phyloP scores from a whole-genome alignment of 1,140 invertebrate species.

The Alviniconcha marisindica region DNA sequence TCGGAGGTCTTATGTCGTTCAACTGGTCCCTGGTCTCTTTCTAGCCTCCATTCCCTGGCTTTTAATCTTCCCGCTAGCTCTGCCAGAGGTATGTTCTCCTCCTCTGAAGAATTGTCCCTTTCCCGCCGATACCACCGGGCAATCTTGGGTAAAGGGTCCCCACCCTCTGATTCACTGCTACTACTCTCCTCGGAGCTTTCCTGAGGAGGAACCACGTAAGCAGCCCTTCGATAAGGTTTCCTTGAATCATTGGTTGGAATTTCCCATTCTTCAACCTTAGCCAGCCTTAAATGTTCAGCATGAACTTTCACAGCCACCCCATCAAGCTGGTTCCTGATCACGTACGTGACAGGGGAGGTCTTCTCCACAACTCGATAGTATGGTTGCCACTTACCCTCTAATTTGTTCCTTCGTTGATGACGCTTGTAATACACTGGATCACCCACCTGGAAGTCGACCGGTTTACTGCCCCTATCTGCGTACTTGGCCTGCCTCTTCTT shows the following conservation, averaged over 20 bases:
- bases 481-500: slow-evolving; percentile 27
- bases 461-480: slow-evolving; percentile 5
- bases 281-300: slow-evolving; percentile 31
- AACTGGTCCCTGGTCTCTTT: no score
- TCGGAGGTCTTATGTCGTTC: no score
- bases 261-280: slow-evolving; percentile 28
- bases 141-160: background rate
- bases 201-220: background rate
- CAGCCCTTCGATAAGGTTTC: background rate
- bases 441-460: background rate
- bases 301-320: background rate
- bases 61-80: no score
- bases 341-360: background rate
- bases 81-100: slow-evolving; percentile 17
- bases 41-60: no score
- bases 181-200: no score
- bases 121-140: no score
- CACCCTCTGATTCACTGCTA: background rate
- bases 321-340: slow-evolving; percentile 37
- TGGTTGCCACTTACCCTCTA: slow-evolving; percentile 33
- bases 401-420: background rate
- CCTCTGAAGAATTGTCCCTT: background rate
- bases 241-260: background rate
- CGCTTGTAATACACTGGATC: slow-evolving; percentile 36
- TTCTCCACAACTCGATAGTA: slow-evolving; percentile 38